Base-by-base conservation (phyloP, 1,140 invertebrate species). In the Meteorus sp. region DNA sequence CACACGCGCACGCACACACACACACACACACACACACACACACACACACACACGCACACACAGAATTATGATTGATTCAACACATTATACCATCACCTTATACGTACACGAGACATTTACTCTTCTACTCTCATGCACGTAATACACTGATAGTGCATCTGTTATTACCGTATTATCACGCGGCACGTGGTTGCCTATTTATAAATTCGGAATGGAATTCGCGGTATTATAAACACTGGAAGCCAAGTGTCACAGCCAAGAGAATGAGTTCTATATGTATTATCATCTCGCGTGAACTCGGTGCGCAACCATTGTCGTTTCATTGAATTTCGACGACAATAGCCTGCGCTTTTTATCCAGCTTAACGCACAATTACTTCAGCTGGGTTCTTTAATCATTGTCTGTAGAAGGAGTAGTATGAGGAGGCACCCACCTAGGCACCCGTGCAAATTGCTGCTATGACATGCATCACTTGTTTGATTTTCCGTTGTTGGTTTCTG, bases 371-470 rank as follows among this genome's bases (percentile, higher is more conserved):
- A 25, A 37, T 48, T 41, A 43, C 17, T 63, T 65, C 63, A 70
- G 50, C 60, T 63, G 41, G 66, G 52, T 56, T 62, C 54, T 19
- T 54, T 59, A 62, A 54, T 59, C 48, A 74, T 55, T 52, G 67
- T 72, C 61, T 64, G 70, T 63, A 77, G 66, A 64, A 78, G 64
- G 50, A 78, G 74, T 56, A 78, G 70, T 70, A 78, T 73, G 66
- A 78, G 71, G 64, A 78, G 74, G 72, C 76, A 78, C 76, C 68
- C 75, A 77, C 75, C 75, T 78, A 78, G 70, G 72, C 76, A 78
- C 69, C 72, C 66, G 66, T 65, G 68, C 35, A 59, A 43, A 15
- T 70, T 61, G 52, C 69, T 58, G 43, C 50, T 62, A 3, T 47
- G 60, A 60, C 76, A 77, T 31, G 48, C 58, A 22, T 66, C 71